Base-by-base conservation (phyloP, 2,113 vertebrate genomes). In the Alethe diademata region DNA sequence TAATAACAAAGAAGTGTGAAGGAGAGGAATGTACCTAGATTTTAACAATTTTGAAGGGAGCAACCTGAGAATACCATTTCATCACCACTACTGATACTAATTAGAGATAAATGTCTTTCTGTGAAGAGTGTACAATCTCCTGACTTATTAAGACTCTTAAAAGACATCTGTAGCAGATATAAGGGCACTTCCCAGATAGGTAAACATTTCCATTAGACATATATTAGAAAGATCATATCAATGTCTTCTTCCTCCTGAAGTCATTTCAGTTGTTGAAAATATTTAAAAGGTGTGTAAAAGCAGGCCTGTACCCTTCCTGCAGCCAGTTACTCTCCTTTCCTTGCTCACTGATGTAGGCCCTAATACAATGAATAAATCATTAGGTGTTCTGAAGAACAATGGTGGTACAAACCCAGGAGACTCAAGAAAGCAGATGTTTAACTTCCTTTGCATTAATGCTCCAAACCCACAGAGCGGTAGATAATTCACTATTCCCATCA, bases 291-390 rank as follows among this genome's bases (percentile, higher is more conserved):
- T 89, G 35, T 65, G 53, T 53, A 56, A 85, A 88, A 86, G 6
- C 28, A 85, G 78, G 74, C 40, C 61, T 57, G 25, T 66, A 48
- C 67, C 57, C 38, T 91, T 74, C 56, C 57, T 58, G 42, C 58
- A 73, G 61, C 45, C 75, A 72, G 43, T n/a, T 79, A 35, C 50
- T 88, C 35, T 65, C 60, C 28, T 19, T 31, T 45, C 57, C 62
- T 70, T 92, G 90, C 60, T 96, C 90, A 95, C 62, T 92, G 83
- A 93, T 75, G 74, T 71, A 88, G 80, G 12, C 67, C 48, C 56
- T 95, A 95, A 92, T 17, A 57, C n/a, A 57, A 93, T 95, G 86
- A 97, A 97, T 97, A 97, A 95, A 96, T 94, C 86, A 93, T 94
- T 53, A 92, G 57, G 62, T 5, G 9, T 50, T 80, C 58, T 67